These are phyloP conservation scores for Urocyon cinereoargenteus DNA, from an alignment of 2,797 vertebrate genomes.

Conservation along the genomic window DNA sequence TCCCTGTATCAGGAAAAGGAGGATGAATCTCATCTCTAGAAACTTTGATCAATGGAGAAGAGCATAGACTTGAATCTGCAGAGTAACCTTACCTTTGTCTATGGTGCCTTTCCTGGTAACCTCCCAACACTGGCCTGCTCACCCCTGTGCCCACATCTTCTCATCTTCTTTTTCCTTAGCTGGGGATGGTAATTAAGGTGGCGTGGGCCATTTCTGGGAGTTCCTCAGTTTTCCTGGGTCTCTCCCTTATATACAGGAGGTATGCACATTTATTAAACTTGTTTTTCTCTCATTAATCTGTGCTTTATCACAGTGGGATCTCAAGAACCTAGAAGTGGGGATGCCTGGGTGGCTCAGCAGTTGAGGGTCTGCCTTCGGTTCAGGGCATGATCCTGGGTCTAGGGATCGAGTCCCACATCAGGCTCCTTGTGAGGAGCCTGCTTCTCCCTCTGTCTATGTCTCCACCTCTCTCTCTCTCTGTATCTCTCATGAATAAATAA, in stretches of 20 bases:
- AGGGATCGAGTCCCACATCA: too few relatives aligned
- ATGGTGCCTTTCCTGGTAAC: neutral
- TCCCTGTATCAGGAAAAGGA: neutral
- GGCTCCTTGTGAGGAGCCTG: too few relatives aligned
- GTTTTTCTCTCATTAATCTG: neutral
- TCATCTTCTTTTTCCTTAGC: neutral
- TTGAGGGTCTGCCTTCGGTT: too few relatives aligned
- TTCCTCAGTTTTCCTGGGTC: neutral
- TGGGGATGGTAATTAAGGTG: neutral
- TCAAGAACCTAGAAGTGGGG: neutral
- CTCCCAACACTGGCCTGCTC: neutral
- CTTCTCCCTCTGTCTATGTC: too few relatives aligned
- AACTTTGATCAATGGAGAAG: neutral
- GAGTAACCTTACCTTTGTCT: neutral
- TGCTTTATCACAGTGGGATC: neutral
- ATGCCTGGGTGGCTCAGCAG: too few relatives aligned
- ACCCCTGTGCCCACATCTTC: neutral
- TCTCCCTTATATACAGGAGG: neutral
- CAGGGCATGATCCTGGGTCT: too few relatives aligned
- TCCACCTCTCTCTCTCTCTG: too few relatives aligned
- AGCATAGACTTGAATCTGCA: neutral
- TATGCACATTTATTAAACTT: neutral
- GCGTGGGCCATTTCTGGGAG: neutral
- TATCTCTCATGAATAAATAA: too few relatives aligned
- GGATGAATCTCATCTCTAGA: neutral